Conservation (phyloP, 1,140 invertebrate genomes). For the Orussus abietinus region DNA sequence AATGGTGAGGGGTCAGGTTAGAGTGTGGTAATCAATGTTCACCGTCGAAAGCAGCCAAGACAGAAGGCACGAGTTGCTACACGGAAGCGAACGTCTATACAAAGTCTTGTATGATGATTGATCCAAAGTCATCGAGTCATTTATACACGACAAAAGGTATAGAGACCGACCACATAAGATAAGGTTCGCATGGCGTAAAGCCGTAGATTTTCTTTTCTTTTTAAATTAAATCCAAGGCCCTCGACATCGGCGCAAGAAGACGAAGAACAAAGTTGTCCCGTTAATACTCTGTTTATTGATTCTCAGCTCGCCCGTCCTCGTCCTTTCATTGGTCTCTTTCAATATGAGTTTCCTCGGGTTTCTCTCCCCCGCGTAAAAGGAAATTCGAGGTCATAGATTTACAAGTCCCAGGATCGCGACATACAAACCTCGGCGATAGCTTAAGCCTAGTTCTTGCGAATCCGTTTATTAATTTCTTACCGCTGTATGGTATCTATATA, state of each 20-base stretch:
- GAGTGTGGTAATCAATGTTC: conserved; percentile 48
- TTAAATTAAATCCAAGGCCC: conserved; percentile 6
- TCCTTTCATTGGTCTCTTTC: too few species aligned
- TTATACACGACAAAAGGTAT: background rate
- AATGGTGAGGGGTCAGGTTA: conserved; percentile 12
- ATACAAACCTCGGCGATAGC: too few species aligned
- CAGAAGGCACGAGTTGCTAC: conserved; percentile 50
- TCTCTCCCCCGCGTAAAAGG: too few species aligned
- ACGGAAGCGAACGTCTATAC: conserved; percentile 30
- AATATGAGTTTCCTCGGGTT: too few species aligned
- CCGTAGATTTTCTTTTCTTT: conserved; percentile 12
- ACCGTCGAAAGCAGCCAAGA: conserved; percentile 45
- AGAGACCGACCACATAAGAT: background rate
- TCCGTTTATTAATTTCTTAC: too few species aligned
- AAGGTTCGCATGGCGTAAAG: background rate
- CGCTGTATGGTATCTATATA: too few species aligned
- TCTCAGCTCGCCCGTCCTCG: too few species aligned
- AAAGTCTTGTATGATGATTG: conserved; percentile 8
- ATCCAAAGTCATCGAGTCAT: conserved; percentile 1
- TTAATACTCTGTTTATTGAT: too few species aligned
- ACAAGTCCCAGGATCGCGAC: too few species aligned
- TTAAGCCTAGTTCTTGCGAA: too few species aligned
- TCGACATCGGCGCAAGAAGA: conserved; percentile 14
- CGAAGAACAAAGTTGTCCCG: background rate
- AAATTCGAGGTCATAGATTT: too few species aligned